Conservation (phyloP, 2,113 vertebrate genomes). For the Tiliqua scincoides region DNA sequence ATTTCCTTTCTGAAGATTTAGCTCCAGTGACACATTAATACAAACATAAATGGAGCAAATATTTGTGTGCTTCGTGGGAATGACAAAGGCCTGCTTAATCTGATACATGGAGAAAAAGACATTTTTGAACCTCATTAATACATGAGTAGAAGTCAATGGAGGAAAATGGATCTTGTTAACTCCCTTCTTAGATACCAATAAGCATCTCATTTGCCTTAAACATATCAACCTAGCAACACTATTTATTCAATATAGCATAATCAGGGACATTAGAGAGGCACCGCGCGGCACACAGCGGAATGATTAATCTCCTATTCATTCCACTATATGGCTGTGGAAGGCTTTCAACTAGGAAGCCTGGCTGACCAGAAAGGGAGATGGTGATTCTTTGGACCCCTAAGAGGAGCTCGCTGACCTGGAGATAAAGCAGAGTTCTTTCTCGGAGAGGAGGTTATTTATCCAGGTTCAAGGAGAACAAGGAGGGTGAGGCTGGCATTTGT, state of each 20-base stretch:
- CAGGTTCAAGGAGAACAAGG: no score
- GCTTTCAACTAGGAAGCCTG: conserved; percentile 59
- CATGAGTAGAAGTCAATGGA: conserved; percentile 71
- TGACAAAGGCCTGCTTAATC: conserved; percentile 69
- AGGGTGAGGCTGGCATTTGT: no score
- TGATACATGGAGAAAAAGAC: conserved; percentile 69
- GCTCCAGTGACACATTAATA: conserved; percentile 68
- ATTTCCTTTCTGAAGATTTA: conserved; percentile 67
- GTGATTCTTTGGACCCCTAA: conserved; percentile 47
- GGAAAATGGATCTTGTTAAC: conserved; percentile 73
- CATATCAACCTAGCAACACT: conserved; percentile 71
- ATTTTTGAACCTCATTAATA: conserved; percentile 75
- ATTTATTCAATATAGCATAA: conserved; percentile 72
- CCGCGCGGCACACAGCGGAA: conserved; percentile 54
- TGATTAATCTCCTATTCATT: conserved; percentile 73
- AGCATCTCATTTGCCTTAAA: conserved; percentile 73
- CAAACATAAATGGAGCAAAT: conserved; percentile 69
- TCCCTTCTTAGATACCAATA: conserved; percentile 72
- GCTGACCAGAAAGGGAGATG: conserved; percentile 47
- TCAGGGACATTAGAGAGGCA: conserved; percentile 67
- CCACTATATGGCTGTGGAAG: conserved; percentile 59
- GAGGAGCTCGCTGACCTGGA: conserved; percentile 49
- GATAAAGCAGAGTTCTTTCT: conserved; percentile 17
- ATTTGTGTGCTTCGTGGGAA: conserved; percentile 69
- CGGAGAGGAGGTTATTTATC: no score